Conservation (phyloP, 2,888 invertebrate species). For the Xestobium rufovillosum region DNA sequence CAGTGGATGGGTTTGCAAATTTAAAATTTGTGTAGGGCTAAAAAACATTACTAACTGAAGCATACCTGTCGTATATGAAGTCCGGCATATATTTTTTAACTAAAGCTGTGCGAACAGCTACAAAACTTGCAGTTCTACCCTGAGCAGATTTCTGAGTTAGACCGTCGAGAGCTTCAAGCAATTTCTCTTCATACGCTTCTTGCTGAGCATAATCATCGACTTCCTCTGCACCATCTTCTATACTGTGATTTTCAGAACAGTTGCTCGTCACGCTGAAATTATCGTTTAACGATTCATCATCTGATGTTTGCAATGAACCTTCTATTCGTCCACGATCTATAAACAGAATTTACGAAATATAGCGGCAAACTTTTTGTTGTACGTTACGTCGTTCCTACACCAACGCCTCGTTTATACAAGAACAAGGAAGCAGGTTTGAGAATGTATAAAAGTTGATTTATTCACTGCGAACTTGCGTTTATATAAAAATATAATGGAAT, state of each 20-base stretch:
- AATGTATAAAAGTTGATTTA: too few species aligned
- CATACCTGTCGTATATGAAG: conserved; percentile 64
- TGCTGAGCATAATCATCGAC: conserved; percentile 57
- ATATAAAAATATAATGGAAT: too few species aligned
- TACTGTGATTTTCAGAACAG: conserved; percentile 66
- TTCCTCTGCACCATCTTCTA: conserved; percentile 41
- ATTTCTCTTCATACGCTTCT: conserved; percentile 78
- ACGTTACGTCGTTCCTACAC: neutral
- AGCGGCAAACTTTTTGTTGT: neutral
- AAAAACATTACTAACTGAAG: too few species aligned
- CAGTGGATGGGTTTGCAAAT: too few species aligned
- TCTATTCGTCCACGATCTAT: conserved; percentile 30
- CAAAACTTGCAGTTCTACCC: conserved; percentile 66
- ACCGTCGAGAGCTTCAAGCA: conserved; percentile 80
- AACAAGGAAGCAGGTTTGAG: too few species aligned
- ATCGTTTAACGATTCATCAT: conserved; percentile 67
- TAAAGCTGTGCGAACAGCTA: conserved; percentile 64
- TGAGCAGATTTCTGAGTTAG: conserved; percentile 84
- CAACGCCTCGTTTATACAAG: too few species aligned
- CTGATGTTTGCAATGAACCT: conserved; percentile 40
- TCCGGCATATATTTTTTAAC: conserved; percentile 71
- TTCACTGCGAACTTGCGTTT: too few species aligned
- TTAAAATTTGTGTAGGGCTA: too few species aligned
- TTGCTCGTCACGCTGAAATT: conserved; percentile 75
- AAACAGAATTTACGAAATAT: conserved; percentile 8